Percentiles rank a stretch among this genome's conserved stretches.
These are phyloP conservation scores for Malacoraja senta DNA, from an alignment of 2,797 vertebrate genomes.

Conservation along the genomic window DNA sequence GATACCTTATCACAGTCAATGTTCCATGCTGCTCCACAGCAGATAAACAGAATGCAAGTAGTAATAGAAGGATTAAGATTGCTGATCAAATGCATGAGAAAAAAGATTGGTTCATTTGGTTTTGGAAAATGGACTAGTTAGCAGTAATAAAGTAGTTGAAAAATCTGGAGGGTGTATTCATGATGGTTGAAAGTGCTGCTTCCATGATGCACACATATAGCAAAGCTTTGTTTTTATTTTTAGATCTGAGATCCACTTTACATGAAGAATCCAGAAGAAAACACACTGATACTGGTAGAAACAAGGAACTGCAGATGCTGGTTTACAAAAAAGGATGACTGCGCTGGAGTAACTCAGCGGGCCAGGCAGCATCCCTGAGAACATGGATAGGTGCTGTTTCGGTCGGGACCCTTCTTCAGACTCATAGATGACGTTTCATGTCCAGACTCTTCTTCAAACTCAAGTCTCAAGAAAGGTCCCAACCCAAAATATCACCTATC, in stretches of 20 bases:
- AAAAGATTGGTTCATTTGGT: not conserved
- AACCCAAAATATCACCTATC: no score
- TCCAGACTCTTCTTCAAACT: no score
- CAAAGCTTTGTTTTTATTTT: not conserved
- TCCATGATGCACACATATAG: no score
- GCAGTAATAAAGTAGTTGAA: not conserved
- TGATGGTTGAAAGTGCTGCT: not conserved
- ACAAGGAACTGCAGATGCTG: not conserved
- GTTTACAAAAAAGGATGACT: no score
- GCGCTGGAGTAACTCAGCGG: no score
- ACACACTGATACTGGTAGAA: no score
- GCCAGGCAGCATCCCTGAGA: no score
- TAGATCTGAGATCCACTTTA: not conserved
- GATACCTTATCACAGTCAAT: not conserved
- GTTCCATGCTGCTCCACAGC: not conserved
- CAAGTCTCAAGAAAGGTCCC: no score
- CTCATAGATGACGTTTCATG: no score
- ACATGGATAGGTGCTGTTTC: no score
- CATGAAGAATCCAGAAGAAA: not conserved
- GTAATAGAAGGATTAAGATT: constrained; percentile 8
- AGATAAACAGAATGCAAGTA: not conserved
- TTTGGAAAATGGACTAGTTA: not conserved
- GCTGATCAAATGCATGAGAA: not conserved
- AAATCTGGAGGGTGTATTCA: not conserved
- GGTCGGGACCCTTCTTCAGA: no score